These are phyloP conservation scores for Diglossa cyanea DNA, from an alignment of 2,797 vertebrate species.

Conservation along the genomic window DNA sequence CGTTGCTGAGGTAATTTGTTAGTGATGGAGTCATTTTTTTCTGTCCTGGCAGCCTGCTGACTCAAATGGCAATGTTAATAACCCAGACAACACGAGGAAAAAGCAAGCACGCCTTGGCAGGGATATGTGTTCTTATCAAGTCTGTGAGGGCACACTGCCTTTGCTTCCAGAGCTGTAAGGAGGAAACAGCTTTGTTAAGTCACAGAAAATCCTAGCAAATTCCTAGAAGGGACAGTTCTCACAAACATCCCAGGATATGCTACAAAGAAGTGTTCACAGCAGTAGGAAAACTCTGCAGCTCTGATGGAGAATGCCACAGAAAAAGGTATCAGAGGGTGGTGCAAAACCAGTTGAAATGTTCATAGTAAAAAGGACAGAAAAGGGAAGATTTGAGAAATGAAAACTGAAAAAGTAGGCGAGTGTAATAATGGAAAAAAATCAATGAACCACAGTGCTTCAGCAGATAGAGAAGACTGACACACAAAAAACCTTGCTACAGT, in stretches of 20 bases:
- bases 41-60: neutral
- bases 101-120: neutral
- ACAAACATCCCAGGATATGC: neutral
- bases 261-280: constrained; percentile 9
- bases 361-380: neutral
- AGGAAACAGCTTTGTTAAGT: neutral
- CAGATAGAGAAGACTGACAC: neutral
- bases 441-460: neutral
- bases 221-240: constrained; percentile 23
- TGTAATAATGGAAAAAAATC: neutral
- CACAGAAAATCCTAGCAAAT: constrained; percentile 2
- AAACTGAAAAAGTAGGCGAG: neutral
- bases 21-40: neutral
- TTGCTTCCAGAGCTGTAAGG: neutral
- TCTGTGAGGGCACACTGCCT: neutral
- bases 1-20: neutral
- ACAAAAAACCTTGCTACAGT: neutral
- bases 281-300: neutral
- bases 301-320: neutral
- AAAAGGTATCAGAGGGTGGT: neutral
- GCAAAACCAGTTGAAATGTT: neutral
- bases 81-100: neutral
- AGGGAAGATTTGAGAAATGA: neutral
- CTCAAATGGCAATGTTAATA: neutral
- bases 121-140: neutral